Evolutionary conservation across 2,888 invertebrate genomes (phyloP), one percentile per base, ranked within the genome.

Genomic region (Cosmopolites sordidus): DNA sequence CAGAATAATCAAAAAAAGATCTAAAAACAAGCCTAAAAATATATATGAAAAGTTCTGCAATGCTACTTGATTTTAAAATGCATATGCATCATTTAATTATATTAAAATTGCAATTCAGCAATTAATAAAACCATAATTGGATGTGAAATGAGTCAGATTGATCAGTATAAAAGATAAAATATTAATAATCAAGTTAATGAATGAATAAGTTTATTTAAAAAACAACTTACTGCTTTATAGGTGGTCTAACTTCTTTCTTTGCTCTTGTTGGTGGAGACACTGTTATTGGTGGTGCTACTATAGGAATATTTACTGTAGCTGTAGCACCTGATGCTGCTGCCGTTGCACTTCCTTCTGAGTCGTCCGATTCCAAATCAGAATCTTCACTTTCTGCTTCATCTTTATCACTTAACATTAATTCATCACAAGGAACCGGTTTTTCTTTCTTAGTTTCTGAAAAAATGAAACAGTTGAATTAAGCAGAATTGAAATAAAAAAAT

Each of bases 311-410:
- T 9, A 33, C 3, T 3, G 22, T 22, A 5, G 22, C 3, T 22
- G 22, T 5, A 5, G 4, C 22, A 22, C 22, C 22, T 22, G 22
- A 3, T 12, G 5, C 40, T 14, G 43, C 37, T 14, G 44, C 41
- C 14, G 61, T 56, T 40, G 69, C 72, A 1, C 73, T 68, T 38
- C 76, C 76, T 14, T 78, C 77, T 33, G 73, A 74, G 49, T 70
- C 72, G 49, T 79, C 78, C 0, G 78, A 78, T 48, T 74, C 73
- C 53, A 86, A 76, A 63, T 87, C 86, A 55, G 85, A 85, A n/a
- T 86, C 86, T 57, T 91, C 89, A 2, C 88, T 90, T 70, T 82
- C 81, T 0, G 82, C 82, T 61, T 82, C 82, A 39, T 82, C 82
- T 66, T 83, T 82, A 62, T 82, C 83, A 70, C 90, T 84, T 58